A percentile compares a stretch with the other conserved stretches of the same genome.
These are phyloP conservation scores for Potamilus streckersoni DNA, from an alignment of 1,140 invertebrate species.

Conservation along the genomic window DNA sequence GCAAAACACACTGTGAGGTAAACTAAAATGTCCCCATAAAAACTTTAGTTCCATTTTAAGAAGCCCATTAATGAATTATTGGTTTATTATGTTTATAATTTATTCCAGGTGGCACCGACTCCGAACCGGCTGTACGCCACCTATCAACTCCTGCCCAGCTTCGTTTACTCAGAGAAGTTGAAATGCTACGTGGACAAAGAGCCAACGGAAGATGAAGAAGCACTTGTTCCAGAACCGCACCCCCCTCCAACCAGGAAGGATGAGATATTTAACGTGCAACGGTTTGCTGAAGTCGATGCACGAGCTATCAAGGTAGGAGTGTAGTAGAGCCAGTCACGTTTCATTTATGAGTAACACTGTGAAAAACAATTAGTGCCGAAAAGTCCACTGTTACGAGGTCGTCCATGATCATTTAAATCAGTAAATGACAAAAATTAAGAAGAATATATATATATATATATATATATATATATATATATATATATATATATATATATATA, in stretches of 20 bases:
- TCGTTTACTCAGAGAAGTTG: slow-evolving; percentile 28
- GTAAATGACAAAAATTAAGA: neutral
- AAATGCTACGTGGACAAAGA: slow-evolving; percentile 37
- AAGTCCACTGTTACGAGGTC: neutral
- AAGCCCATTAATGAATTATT: no score
- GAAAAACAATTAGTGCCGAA: neutral
- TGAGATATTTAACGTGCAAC: slow-evolving; percentile 31
- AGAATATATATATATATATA: neutral
- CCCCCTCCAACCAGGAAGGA: slow-evolving; percentile 33
- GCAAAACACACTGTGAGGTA: no score
- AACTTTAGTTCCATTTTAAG: no score
- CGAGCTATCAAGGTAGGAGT: slow-evolving; percentile 34
- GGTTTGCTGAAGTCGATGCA: slow-evolving; percentile 32
- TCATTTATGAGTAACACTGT: neutral
- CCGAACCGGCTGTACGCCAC: slow-evolving; percentile 36
- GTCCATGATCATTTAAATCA: neutral
- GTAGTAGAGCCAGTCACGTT: neutral
- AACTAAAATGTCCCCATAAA: no score
- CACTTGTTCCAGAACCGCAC: slow-evolving; percentile 19
- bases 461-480: neutral
- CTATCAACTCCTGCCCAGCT: slow-evolving; percentile 33
- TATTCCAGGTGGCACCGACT: neutral
- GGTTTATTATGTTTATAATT: no score
- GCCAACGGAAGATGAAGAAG: slow-evolving; percentile 17
- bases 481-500: neutral